These are phyloP conservation scores for Smutsia temminckii DNA, from an alignment of 2,797 vertebrate species.

Conservation along the genomic window DNA sequence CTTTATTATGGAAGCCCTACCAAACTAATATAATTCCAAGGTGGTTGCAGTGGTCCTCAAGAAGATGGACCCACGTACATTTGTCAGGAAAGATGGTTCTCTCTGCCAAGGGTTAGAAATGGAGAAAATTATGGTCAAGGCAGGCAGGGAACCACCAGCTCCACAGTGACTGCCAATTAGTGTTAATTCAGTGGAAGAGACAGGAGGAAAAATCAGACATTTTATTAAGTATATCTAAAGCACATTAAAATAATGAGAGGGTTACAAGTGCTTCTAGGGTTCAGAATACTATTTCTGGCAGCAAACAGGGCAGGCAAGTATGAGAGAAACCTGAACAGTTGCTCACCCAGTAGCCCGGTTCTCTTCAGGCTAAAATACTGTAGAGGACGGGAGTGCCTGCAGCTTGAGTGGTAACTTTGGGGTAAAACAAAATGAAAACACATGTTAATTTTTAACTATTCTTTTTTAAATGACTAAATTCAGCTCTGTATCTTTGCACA, in stretches of 20 bases:
- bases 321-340: conserved; percentile 50
- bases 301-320: conserved; percentile 50
- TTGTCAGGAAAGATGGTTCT: neutral
- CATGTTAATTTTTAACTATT: conserved; percentile 38
- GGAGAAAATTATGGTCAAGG: neutral
- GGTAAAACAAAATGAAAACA: conserved; percentile 60
- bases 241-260: conserved; percentile 61
- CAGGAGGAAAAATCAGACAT: conserved; percentile 57
- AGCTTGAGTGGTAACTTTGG: conserved; percentile 28
- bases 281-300: conserved; percentile 66
- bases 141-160: neutral
- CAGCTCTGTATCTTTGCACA: neutral
- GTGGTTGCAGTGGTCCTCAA: neutral
- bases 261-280: conserved; percentile 17
- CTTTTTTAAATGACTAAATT: conserved; percentile 46
- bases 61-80: neutral
- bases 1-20: neutral
- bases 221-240: conserved; percentile 62
- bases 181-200: conserved; percentile 42
- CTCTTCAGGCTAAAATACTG: conserved; percentile 16
- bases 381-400: neutral
- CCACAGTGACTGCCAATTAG: conserved; percentile 42
- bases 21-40: neutral
- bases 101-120: neutral
- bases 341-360: neutral